Evolutionary conservation across 53 echinoderm and acorn worm species (phyloP).

Genomic region (Patiria pectinifera): DNA sequence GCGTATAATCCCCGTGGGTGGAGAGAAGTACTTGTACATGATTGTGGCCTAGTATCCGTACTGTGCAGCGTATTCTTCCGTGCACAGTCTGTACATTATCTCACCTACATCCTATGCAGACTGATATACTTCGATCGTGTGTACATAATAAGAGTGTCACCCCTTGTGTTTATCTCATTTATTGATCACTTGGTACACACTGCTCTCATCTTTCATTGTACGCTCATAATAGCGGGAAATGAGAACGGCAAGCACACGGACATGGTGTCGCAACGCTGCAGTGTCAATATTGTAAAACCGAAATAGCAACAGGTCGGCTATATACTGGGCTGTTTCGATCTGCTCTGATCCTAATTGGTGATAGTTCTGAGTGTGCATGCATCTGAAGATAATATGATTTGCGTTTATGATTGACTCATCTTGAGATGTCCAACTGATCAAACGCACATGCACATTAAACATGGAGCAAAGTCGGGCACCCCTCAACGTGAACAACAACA

Average conservation of each 20-base stretch:
- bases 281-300: conserved; percentile 50
- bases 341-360: background rate
- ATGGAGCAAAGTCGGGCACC: conserved; percentile 18
- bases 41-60: background rate
- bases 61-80: background rate
- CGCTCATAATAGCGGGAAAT: conserved; percentile 10
- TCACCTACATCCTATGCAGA: background rate
- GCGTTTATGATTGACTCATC: background rate
- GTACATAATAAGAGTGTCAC: background rate
- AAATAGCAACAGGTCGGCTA: conserved; percentile 50
- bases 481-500: conserved; percentile 33
- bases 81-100: background rate
- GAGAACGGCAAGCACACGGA: background rate
- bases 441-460: background rate
- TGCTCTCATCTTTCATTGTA: conserved; percentile 27
- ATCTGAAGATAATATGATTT: background rate
- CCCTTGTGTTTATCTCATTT: conserved; percentile 5
- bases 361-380: background rate
- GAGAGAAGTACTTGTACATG: no score
- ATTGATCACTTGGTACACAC: conserved; percentile 43
- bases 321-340: background rate
- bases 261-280: background rate
- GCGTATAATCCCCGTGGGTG: no score
- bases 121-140: background rate
- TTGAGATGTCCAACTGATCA: background rate